These are phyloP conservation scores for Peromyscus aztecus DNA, from an alignment of 2,797 vertebrate species.

Conservation along the genomic window DNA sequence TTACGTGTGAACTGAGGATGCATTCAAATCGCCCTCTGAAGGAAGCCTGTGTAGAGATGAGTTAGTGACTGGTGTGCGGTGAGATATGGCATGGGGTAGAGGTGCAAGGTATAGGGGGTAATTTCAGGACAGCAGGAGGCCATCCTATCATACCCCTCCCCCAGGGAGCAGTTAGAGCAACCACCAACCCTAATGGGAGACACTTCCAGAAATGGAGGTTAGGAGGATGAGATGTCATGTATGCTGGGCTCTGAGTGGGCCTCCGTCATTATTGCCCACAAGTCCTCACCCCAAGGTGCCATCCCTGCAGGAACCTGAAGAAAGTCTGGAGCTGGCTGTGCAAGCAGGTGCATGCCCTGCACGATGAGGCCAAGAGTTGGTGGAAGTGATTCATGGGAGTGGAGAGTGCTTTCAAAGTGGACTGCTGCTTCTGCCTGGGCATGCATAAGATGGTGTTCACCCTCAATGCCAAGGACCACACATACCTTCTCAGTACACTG, in stretches of 20 bases:
- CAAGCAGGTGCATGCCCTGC: too few relatives aligned
- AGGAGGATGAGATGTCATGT: background rate
- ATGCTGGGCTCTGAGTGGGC: too few relatives aligned
- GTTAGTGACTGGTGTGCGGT: background rate
- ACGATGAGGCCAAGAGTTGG: too few relatives aligned
- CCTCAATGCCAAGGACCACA: too few relatives aligned
- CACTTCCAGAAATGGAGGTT: background rate
- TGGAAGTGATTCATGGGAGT: too few relatives aligned
- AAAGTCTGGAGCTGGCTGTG: too few relatives aligned
- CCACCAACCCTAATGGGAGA: background rate
- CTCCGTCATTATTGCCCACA: background rate
- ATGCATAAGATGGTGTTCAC: too few relatives aligned
- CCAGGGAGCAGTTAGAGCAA: background rate
- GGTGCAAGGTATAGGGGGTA: background rate
- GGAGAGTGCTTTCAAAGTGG: too few relatives aligned
- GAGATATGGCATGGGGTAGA: background rate
- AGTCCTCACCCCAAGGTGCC: background rate
- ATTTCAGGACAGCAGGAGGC: background rate
- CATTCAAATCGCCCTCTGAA: background rate
- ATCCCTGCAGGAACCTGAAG: background rate
- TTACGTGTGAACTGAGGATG: background rate
- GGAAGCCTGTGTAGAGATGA: background rate
- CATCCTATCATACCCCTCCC: background rate
- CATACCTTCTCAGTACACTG: too few relatives aligned
- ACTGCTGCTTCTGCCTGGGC: too few relatives aligned